Evolutionary conservation across 1,140 invertebrate genomes (phyloP).

Genomic region (Melipona quadrifasciata): DNA sequence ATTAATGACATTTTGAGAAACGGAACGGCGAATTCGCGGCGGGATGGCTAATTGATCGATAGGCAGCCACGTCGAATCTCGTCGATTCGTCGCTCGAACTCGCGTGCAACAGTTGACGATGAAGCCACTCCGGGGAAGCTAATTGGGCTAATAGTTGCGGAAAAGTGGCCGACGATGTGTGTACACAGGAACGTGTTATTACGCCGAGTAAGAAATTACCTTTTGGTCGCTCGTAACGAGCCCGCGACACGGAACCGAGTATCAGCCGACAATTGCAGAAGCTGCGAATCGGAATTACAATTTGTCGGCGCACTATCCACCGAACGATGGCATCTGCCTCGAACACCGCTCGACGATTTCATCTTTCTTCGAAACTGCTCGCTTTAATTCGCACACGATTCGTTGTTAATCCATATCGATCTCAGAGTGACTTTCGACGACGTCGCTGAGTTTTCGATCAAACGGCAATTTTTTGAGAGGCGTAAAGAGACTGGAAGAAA

Average conservation of each 20-base stretch:
- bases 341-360: not conserved
- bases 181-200: conserved; percentile 42
- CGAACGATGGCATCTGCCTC: not conserved
- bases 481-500: not conserved
- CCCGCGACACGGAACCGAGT: conserved; percentile 40
- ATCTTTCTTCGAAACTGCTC: not conserved
- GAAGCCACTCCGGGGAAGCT: not conserved
- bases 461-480: not conserved
- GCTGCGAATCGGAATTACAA: conserved; percentile 30
- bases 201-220: conserved; percentile 44
- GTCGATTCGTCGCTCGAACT: conserved; percentile 8
- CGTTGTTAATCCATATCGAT: not conserved
- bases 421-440: not conserved
- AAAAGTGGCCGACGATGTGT: conserved; percentile 45
- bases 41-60: conserved; percentile 20
- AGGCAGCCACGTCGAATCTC: not conserved
- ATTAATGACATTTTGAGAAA: not conserved
- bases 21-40: not conserved
- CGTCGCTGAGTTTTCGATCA: not conserved
- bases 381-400: not conserved
- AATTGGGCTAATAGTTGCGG: conserved; percentile 46
- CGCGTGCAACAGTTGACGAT: conserved; percentile 45
- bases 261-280: conserved; percentile 41
- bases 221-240: conserved; percentile 33
- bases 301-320: not conserved